Percentiles rank a stretch among this genome's conserved stretches.
Evolutionary conservation across 2,797 vertebrate genomes (phyloP).

Genomic region (Pseudomugil tenellus): DNA sequence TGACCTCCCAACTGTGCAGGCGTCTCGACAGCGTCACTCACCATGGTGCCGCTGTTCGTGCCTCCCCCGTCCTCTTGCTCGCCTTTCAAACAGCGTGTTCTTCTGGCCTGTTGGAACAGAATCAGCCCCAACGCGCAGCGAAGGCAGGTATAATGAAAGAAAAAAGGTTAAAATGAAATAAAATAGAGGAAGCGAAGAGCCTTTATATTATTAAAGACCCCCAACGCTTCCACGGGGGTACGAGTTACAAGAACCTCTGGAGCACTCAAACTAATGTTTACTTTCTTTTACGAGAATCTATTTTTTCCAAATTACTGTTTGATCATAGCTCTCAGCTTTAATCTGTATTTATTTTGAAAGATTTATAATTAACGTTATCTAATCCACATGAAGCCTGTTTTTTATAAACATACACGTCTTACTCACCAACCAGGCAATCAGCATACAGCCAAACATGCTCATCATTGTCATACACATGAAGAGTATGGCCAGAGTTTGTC

Average conservation of each 20-base stretch:
- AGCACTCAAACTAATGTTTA: slow-evolving; percentile 13
- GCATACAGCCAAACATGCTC: slow-evolving; percentile 79
- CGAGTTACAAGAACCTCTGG: slow-evolving; percentile 3
- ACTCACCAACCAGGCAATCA: slow-evolving; percentile 76
- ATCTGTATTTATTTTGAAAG: slow-evolving; percentile 21
- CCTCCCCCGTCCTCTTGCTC: slow-evolving; percentile 55
- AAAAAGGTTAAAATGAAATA: background rate
- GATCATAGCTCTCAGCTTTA: slow-evolving; percentile 25
- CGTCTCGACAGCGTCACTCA: slow-evolving; percentile 65
- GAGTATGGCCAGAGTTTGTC: slow-evolving; percentile 45
- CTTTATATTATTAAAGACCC: background rate
- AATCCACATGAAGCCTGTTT: slow-evolving; percentile 31
- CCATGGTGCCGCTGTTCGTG: slow-evolving; percentile 42
- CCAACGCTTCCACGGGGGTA: background rate
- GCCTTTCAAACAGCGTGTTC: slow-evolving; percentile 53
- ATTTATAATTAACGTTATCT: slow-evolving; percentile 18
- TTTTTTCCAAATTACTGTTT: slow-evolving; percentile 15
- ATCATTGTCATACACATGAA: slow-evolving; percentile 81
- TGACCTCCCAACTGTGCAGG: slow-evolving; percentile 34
- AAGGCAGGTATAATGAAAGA: background rate
- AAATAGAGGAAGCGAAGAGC: slow-evolving; percentile 5
- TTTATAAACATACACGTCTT: slow-evolving; percentile 26
- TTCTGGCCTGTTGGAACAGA: slow-evolving; percentile 65
- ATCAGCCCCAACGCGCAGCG: slow-evolving; percentile 7
- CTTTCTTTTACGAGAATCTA: slow-evolving; percentile 7